Conservation (phyloP, 1,140 invertebrate genomes). For the Drosophila asahinai region DNA sequence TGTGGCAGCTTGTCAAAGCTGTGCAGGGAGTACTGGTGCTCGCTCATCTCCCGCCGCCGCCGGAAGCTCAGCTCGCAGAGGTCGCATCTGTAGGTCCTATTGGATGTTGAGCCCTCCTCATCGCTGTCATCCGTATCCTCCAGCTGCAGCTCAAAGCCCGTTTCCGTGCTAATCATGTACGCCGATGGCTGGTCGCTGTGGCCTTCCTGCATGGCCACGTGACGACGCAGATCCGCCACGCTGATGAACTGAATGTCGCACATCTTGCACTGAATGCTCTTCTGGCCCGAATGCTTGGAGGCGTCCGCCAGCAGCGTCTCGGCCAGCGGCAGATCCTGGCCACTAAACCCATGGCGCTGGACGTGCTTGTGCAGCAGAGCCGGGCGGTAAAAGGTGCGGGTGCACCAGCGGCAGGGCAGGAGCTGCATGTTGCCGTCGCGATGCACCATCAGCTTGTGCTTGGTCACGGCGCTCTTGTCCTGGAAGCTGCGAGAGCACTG, state of each 20-base stretch:
- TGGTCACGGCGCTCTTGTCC: constrained; percentile 86
- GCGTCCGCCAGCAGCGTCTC: constrained; percentile 66
- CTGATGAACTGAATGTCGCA: constrained; percentile 67
- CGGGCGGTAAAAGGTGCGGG: constrained; percentile 86
- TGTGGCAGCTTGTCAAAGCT: constrained; percentile 67
- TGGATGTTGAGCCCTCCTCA: constrained; percentile 30
- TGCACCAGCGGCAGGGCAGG: constrained; percentile 86
- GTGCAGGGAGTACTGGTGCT: constrained; percentile 70
- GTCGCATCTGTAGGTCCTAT: constrained; percentile 50
- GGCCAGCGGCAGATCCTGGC: constrained; percentile 63
- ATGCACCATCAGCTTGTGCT: constrained; percentile 85
- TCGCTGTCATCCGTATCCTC: constrained; percentile 78
- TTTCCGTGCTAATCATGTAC: constrained; percentile 72
- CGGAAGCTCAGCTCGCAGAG: constrained; percentile 60
- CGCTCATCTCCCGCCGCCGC: constrained; percentile 59
- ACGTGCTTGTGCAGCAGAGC: constrained; percentile 83
- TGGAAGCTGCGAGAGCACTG: constrained; percentile 85
- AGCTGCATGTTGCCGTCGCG: constrained; percentile 82
- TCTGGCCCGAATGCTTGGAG: constrained; percentile 61
- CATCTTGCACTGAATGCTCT: constrained; percentile 68
- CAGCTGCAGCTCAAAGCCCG: constrained; percentile 66
- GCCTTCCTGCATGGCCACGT: constrained; percentile 49
- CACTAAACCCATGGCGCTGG: constrained; percentile 66
- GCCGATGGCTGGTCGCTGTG: constrained; percentile 33
- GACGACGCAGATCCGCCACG: constrained; percentile 60